A percentile compares a stretch with the other conserved stretches of the same genome.
phyloP scores from a whole-genome alignment of 1,140 invertebrate genomes.

The Anastrepha ludens region DNA sequence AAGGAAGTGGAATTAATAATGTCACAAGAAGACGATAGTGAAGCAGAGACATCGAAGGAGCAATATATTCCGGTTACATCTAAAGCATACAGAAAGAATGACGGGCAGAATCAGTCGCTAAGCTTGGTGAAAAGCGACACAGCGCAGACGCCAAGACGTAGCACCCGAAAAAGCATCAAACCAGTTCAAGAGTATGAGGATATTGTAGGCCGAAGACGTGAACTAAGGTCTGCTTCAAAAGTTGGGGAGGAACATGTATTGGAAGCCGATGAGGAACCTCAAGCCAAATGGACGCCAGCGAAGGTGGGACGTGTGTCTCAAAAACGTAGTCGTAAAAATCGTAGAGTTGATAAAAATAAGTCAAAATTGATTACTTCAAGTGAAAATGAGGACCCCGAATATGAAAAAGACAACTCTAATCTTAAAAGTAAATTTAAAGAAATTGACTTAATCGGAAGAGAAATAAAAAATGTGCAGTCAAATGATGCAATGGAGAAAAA shows the following conservation, averaged over 20 bases:
- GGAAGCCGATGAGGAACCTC: constrained; percentile 11
- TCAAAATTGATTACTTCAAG: not conserved
- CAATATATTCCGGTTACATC: not conserved
- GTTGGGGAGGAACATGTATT: not conserved
- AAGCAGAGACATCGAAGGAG: not conserved
- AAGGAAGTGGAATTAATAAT: constrained; percentile 54
- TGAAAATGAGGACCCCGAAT: not conserved
- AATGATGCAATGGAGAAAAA: not conserved
- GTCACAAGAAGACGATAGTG: constrained; percentile 54
- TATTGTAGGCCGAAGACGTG: constrained; percentile 61
- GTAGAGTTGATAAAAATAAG: constrained; percentile 34
- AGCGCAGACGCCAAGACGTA: constrained; percentile 64
- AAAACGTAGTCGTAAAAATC: constrained; percentile 59
- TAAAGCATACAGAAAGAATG: not conserved
- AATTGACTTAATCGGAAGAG: no score
- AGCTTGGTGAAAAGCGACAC: not conserved
- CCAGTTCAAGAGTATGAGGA: constrained; percentile 66
- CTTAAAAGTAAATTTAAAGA: not conserved
- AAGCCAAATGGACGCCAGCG: constrained; percentile 61
- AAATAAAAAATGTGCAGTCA: no score
- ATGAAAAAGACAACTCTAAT: not conserved
- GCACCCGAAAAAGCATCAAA: constrained; percentile 66
- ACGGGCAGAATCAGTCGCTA: not conserved
- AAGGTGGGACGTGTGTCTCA: constrained; percentile 62
- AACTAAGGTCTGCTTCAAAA: not conserved